Base-by-base conservation (phyloP, 1,140 invertebrate species). In the Rhyacophila brunnea region DNA sequence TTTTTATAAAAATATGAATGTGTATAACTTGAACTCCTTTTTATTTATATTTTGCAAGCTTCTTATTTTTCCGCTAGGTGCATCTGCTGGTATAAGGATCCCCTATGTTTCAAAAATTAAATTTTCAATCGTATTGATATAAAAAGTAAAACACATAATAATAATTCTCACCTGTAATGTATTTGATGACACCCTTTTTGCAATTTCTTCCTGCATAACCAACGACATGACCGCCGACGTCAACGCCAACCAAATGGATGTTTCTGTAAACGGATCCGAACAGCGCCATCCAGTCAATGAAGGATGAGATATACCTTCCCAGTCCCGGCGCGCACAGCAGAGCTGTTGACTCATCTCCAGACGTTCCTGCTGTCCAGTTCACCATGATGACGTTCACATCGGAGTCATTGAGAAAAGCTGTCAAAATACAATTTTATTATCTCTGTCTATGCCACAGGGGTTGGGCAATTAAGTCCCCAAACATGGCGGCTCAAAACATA, bases 201-300 rank as follows among this genome's bases (percentile, higher is more conserved):
- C 46, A 55, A 32, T 34, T 56, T 18, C 69, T 67, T 2, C 74
- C 73, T 35, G 91, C 87, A 68, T 93, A 93, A 1, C 93, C 94
- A 0, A 92, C 91, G 0, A 95, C 85, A 68, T 97, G 95, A 1
- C 92, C 92, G 0, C 94, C 94, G 49, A 91, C 73, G 57, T 87
- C 89, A 73, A 93, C 93, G 0, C 93, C 94, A 66, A 96, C 90
- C 20, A 96, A 65, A 68, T 96, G 94, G 15, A 92, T 77, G 58
- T 83, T 79, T 36, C 81, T 73, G 43, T 67, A 69, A 0, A 62
- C 60, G 4, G 68, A 62, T 28, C 71, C 72, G 34, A 62, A 60
- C 36, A 62, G 38, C 6, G 52, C 45, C 4, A 60, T 34, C 49
- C 49, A 60, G 20, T 60, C 58, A 6, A 68, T 42, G 1, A 85